These are phyloP conservation scores for Platyscapa corneri DNA, from an alignment of 1,140 invertebrate genomes.

Conservation along the genomic window DNA sequence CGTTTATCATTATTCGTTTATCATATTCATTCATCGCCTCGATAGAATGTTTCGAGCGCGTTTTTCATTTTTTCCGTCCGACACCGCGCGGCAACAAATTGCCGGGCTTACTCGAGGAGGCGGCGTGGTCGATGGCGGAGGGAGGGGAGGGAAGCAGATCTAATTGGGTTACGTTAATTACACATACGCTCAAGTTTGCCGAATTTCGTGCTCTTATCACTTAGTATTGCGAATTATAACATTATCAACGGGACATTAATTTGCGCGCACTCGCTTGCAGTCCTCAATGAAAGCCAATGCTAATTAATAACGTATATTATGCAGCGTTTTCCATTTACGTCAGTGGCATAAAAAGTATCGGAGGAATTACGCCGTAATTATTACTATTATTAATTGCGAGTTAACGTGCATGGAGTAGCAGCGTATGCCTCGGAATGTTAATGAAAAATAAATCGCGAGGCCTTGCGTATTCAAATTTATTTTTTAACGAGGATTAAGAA, in stretches of 20 bases:
- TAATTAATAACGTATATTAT: slow-evolving; percentile 44
- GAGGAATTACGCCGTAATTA: slow-evolving; percentile 30
- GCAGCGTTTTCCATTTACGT: slow-evolving; percentile 41
- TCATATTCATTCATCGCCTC: too few relatives aligned
- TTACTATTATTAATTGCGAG: slow-evolving; percentile 38
- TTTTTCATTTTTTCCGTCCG: neutral
- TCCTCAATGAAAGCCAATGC: slow-evolving; percentile 36
- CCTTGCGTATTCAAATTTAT: neutral
- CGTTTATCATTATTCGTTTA: slow-evolving; percentile 37
- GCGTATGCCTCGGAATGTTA: neutral
- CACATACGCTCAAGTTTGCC: slow-evolving; percentile 31
- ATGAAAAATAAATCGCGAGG: neutral
- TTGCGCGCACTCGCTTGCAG: neutral
- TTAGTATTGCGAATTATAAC: slow-evolving; percentile 48
- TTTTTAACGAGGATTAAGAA: neutral
- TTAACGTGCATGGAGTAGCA: neutral
- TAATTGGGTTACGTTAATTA: slow-evolving; percentile 40
- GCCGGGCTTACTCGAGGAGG: too few relatives aligned
- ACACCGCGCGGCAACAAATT: neutral
- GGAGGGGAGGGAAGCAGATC: neutral
- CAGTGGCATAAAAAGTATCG: slow-evolving; percentile 33
- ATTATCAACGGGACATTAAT: slow-evolving; percentile 46
- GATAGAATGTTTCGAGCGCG: neutral
- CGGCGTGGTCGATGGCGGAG: too few relatives aligned
- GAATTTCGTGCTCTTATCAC: slow-evolving; percentile 47